Base-by-base conservation (phyloP, 2,888 invertebrate genomes). In the Zonitis immaculata region DNA sequence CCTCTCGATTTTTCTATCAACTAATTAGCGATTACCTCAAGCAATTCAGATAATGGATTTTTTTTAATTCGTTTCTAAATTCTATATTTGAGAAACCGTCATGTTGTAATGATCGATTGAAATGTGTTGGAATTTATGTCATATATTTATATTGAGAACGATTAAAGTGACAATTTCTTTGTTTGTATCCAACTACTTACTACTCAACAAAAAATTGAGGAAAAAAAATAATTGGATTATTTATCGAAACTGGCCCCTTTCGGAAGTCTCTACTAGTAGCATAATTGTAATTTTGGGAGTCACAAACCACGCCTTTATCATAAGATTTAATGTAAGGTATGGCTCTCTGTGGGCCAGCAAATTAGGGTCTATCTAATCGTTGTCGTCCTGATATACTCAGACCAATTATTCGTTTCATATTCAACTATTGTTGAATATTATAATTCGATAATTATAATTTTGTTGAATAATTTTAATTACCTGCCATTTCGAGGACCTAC, bases 401-500 rank as follows among this genome's bases (percentile, higher is more conserved):
- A 57, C 58, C 59, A 61, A 63, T 63, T 63, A n/a, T n/a, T n/a
- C n/a, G n/a, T 56, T 57, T 57, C 53, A 51, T 58, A 55, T 25
- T 56, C 53, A 49, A 43, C 49, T 49, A 55, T 55, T 58, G 53
- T 55, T 43, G 44, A 39, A 47, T 49, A 44, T 49, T 49, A 51
- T 54, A 47, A 51, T 54, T 51, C n/a, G n/a, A n/a, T n/a, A n/a
- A n/a, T n/a, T n/a, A n/a, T n/a, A n/a, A n/a, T n/a, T n/a, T n/a
- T n/a, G n/a, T n/a, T n/a, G n/a, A n/a, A n/a, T n/a, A n/a, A n/a
- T n/a, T n/a, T n/a, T n/a, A 61, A 57, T 64, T 65, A 87, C 88
- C 88, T 82, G 68, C 85, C 87, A 68, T 84, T 83, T 66, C 81
- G 79, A 11, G 88, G 86, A 44, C 88, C 87, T 49, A 85, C 85